phyloP scores from a whole-genome alignment of 2,797 vertebrate species.

The Pangasius macronema region DNA sequence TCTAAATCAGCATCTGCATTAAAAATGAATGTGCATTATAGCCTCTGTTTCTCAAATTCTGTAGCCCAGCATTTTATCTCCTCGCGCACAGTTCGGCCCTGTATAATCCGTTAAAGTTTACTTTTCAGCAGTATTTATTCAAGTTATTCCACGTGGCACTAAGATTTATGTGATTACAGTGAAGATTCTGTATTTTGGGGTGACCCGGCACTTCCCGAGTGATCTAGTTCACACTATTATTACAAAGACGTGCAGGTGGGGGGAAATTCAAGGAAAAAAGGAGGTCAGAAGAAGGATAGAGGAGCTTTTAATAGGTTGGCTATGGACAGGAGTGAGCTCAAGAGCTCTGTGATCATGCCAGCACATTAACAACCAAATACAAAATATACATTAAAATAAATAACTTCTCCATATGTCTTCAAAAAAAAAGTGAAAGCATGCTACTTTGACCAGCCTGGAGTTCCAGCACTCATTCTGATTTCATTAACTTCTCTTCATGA shows the following conservation, averaged over 20 bases:
- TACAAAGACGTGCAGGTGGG: conserved; percentile 27
- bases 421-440: background rate
- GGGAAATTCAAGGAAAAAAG: conserved; percentile 23
- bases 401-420: background rate
- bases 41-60: background rate
- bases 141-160: conserved; percentile 9
- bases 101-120: background rate
- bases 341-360: background rate
- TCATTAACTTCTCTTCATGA: background rate
- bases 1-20: conserved; percentile 15
- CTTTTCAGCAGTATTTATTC: conserved; percentile 24
- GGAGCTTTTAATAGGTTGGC: conserved; percentile 41
- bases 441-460: background rate
- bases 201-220: conserved; percentile 24
- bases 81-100: background rate
- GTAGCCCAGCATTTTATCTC: background rate
- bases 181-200: conserved; percentile 2
- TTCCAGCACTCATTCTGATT: background rate
- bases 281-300: conserved; percentile 48
- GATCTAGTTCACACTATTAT: conserved; percentile 51
- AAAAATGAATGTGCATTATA: conserved; percentile 29
- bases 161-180: conserved; percentile 46
- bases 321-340: conserved; percentile 4
- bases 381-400: conserved; percentile 16
- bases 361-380: background rate